Evolutionary conservation across 2,797 vertebrate genomes (phyloP), one percentile per base, ranked within the genome.

Genomic region (Momotus momota): DNA sequence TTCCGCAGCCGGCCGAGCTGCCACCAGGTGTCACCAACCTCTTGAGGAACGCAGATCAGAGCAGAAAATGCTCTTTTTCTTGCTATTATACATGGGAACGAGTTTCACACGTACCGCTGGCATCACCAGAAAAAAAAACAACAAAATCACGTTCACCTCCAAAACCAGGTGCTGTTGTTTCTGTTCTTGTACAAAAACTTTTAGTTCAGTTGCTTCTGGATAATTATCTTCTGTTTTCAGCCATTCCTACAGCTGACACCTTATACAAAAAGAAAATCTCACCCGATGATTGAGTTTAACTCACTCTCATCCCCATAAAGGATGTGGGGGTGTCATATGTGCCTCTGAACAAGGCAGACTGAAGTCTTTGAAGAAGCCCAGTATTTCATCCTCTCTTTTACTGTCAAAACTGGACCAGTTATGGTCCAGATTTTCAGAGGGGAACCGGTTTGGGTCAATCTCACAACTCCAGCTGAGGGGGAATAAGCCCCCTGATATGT

Each of bases 21-120:
- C 97, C 98, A 97, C 96, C 96, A 98, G 98, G 88, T 98, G 98
- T 97, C 98, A 97, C 97, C 90, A 94, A 86, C 88, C 95, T 97
- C 97, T 96, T 54, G 90, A 54, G 54, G 64, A 94, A 88, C 22
- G 33, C 29, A 31, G 77, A 67, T 19, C 35, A 11, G 29, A 41
- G 22, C 55, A 6, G 78, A 69, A 77, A 86, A 58, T 12, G 43
- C 52, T 61, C 43, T 41, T 88, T 81, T 10, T 21, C 6, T 81
- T 49, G 81, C n/a, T 49, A 10, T 48, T 55, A 6, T 58, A 27
- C 79, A 14, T 51, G 55, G 72, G 45, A 31, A 23, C 18, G 19
- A 40, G 31, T 81, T 92, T 15, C 78, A 88, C 48, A 31, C 1
- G 0, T 12, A 20, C n/a, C 64, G 12, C 58, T 14, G 35, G 14